Base-by-base conservation (phyloP, 1,140 invertebrate species). In the Drosophila melanica region DNA sequence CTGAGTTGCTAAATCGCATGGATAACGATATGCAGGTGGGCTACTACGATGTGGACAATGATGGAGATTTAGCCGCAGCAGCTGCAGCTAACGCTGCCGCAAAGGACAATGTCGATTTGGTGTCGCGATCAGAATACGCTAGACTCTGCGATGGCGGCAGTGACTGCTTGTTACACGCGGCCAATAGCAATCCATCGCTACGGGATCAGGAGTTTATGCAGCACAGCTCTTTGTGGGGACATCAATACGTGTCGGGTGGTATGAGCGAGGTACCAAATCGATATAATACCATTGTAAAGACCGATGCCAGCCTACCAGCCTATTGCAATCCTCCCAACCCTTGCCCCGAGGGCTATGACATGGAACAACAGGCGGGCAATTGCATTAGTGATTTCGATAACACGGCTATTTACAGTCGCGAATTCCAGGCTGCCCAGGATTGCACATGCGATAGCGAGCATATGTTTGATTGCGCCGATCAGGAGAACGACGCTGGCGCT, bases 271-370 rank as follows among this genome's bases (percentile, higher is more conserved):
- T 92, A 0, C 82, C 93, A 1, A 90, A 95, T 12, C 94, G 94
- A 39, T 96, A 96, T 68, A 92, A 93, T 73, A 94, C 95, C 35
- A 95, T 97, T 82, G 94, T 98, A 4, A 99, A 99, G 93, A 95
- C 96, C 1, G 98, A 99, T 86, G 96, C 96, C 11, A 95, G 96
- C 23, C 93, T 99, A 9, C 99, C 99, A 0, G 98, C 99, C 27
- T 99, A 99, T 93, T 99, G 99, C 92, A 99, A 99, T 90, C 99
- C 99, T 2, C 98, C 98, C 6, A 99, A 99, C 93, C 99, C 99
- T 0, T 99, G 99, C 85, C 99, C 98, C 0, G 94, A 97, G 72
- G 96, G 96, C 72, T 97, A 96, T 77, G 95, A 95, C 94, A 27
- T 68, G 96, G 94, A 80, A 94, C 95, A 59, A 96, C 99, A 93